A percentile compares a stretch with the other conserved stretches of the same genome.
Conservation (phyloP, 2,797 vertebrate genomes). For the Lagocephalus sceleratus region DNA sequence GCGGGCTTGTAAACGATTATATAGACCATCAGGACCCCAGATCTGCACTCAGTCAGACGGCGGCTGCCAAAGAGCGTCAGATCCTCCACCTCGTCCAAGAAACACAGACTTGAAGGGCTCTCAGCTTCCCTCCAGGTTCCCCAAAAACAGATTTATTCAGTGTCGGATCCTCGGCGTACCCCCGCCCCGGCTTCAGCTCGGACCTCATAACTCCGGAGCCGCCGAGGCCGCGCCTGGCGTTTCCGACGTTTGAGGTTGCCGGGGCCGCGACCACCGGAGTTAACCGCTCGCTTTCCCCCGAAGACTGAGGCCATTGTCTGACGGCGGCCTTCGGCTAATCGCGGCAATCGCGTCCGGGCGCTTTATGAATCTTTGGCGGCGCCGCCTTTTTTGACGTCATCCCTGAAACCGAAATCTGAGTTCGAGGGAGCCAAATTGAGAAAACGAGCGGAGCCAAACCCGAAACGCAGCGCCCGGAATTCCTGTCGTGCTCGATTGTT, state of each 20-base stretch:
- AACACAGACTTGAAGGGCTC: conserved; percentile 38
- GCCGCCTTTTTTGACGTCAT: conserved; percentile 53
- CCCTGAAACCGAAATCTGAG: conserved; percentile 15
- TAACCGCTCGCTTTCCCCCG: conserved; percentile 43
- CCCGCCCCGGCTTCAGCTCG: conserved; percentile 41
- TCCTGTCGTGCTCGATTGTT: conserved; percentile 23
- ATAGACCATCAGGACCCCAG: conserved; percentile 40
- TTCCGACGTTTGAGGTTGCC: conserved; percentile 45
- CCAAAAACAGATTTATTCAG: conserved; percentile 22
- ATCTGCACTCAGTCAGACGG: conserved; percentile 53
- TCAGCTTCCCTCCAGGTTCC: conserved; percentile 36
- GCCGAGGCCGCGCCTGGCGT: conserved; percentile 38
- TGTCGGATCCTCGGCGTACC: conserved; percentile 54
- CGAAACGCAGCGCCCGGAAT: conserved; percentile 19
- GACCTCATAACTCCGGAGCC: conserved; percentile 54
- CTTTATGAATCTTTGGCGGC: conserved; percentile 56
- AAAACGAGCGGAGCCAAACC: conserved; percentile 8
- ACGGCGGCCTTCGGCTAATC: conserved; percentile 33
- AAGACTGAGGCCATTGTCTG: conserved; percentile 56
- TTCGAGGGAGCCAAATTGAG: conserved; percentile 17
- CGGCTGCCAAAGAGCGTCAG: conserved; percentile 39
- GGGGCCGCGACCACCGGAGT: conserved; percentile 44
- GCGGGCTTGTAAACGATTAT: conserved; percentile 52
- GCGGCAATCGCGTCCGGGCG: conserved; percentile 36
- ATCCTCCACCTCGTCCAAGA: conserved; percentile 30